A percentile compares a stretch with the other conserved stretches of the same genome.
Evolutionary conservation across 1,140 invertebrate genomes (phyloP).

Genomic region (Brachionus calyciflorus): DNA sequence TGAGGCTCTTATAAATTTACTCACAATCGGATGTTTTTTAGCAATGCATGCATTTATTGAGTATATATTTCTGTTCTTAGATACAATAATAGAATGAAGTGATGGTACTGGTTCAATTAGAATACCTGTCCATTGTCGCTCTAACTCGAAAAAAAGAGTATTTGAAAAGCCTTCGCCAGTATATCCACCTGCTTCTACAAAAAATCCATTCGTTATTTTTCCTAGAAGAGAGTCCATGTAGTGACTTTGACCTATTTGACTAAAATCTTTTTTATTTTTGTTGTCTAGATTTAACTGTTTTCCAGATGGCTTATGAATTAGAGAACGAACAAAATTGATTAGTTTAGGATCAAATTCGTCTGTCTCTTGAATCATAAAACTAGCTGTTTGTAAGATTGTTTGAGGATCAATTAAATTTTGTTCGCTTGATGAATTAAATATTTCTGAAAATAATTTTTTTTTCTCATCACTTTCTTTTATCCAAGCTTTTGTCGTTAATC

Average conservation of each 20-base stretch:
- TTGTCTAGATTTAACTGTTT: background rate
- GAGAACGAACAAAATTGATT: background rate
- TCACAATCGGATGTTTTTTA: background rate
- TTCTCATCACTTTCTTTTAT: too few relatives aligned
- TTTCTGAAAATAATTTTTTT: background rate
- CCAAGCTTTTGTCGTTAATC: too few relatives aligned
- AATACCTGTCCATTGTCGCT: constrained; percentile 72
- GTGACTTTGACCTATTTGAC: constrained; percentile 35
- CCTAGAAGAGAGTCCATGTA: constrained; percentile 48
- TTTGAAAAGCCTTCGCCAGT: constrained; percentile 66
- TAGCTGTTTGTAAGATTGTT: background rate
- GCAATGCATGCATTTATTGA: constrained; percentile 19
- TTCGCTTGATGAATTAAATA: background rate
- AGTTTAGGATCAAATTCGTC: background rate
- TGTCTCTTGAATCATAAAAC: background rate
- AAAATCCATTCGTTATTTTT: constrained; percentile 57
- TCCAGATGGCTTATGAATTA: background rate
- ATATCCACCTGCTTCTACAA: constrained; percentile 67
- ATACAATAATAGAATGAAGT: constrained; percentile 60
- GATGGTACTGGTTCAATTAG: constrained; percentile 71
- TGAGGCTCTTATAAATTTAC: background rate
- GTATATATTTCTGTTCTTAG: background rate
- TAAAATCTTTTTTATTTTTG: background rate
- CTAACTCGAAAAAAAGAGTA: constrained; percentile 69
- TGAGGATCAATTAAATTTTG: background rate